Evolutionary conservation across 2,113 vertebrate species (phyloP).

Genomic region (Nothoprocta pentlandii): DNA sequence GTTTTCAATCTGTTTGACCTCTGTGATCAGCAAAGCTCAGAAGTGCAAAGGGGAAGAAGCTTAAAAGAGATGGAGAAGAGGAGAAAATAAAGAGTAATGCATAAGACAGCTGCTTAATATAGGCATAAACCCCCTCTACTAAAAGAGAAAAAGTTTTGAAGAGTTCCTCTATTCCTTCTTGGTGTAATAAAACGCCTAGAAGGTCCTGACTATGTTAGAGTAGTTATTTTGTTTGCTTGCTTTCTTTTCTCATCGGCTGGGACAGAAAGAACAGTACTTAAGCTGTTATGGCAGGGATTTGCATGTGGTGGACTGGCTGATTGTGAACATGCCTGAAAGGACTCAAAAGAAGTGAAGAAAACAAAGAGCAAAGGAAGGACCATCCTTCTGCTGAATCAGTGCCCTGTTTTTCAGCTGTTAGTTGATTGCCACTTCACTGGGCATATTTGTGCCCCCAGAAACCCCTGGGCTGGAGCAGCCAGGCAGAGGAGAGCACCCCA

Average conservation of each 20-base stretch:
- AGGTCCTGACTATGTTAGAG: background rate
- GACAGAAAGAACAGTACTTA: background rate
- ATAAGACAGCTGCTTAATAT: slow-evolving; percentile 2
- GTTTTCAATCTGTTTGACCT: slow-evolving; percentile 75
- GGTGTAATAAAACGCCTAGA: background rate
- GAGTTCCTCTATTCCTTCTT: background rate
- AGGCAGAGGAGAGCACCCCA: background rate
- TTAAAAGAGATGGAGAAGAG: slow-evolving; percentile 32
- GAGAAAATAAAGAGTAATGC: slow-evolving; percentile 41
- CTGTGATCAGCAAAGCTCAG: slow-evolving; percentile 69
- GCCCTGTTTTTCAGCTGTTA: rapidly evolving
- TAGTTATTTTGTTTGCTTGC: background rate
- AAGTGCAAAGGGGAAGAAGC: slow-evolving; percentile 54
- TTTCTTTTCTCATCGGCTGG: background rate
- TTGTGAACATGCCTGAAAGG: background rate
- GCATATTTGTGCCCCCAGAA: background rate
- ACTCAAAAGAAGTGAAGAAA: background rate
- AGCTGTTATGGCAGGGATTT: background rate
- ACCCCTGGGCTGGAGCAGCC: background rate
- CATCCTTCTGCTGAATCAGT: background rate
- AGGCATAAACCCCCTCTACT: background rate
- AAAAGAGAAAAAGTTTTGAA: background rate
- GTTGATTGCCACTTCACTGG: background rate
- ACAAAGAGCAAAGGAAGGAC: background rate
- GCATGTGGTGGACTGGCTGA: background rate